A percentile compares a stretch with the other conserved stretches of the same genome.
Conservation (phyloP, 2,113 vertebrate genomes). For the Halichoerus grypus region DNA sequence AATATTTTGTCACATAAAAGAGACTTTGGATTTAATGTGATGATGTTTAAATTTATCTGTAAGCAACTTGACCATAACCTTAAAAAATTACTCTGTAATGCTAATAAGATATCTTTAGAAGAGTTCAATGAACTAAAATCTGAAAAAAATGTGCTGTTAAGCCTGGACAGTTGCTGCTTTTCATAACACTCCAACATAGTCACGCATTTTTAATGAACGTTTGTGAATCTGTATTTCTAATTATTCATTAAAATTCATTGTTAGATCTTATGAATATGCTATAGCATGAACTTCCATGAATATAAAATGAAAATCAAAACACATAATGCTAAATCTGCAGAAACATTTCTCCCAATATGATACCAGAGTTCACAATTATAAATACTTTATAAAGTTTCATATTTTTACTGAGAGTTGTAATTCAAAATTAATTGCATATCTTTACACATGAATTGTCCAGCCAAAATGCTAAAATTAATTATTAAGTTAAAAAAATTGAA, state of each 20-base stretch:
- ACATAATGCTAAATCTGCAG: constrained; percentile 39
- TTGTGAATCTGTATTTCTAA: constrained; percentile 61
- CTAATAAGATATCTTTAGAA: not conserved
- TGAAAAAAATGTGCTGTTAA: not conserved
- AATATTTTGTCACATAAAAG: not conserved
- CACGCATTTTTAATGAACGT: constrained; percentile 72
- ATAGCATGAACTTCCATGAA: constrained; percentile 59
- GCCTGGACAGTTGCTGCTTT: constrained; percentile 18
- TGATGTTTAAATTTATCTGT: not conserved
- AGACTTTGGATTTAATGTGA: not conserved
- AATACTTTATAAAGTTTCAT: constrained; percentile 62
- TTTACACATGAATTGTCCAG: constrained; percentile 20
- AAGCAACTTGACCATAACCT: not conserved
- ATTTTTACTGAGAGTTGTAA: not conserved
- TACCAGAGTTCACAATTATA: constrained; percentile 15
- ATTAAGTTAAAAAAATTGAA: not conserved
- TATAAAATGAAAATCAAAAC: constrained; percentile 66
- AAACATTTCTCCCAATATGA: constrained; percentile 30
- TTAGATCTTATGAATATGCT: constrained; percentile 58
- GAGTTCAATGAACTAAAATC: not conserved
- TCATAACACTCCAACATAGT: constrained; percentile 56
- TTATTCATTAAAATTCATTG: constrained; percentile 74
- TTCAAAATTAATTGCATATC: constrained; percentile 51
- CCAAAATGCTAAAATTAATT: constrained; percentile 38
- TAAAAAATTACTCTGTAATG: not conserved